Evolutionary conservation across 2,797 vertebrate genomes (phyloP), one percentile per base, ranked within the genome.

Genomic region (Caiman crocodilus): DNA sequence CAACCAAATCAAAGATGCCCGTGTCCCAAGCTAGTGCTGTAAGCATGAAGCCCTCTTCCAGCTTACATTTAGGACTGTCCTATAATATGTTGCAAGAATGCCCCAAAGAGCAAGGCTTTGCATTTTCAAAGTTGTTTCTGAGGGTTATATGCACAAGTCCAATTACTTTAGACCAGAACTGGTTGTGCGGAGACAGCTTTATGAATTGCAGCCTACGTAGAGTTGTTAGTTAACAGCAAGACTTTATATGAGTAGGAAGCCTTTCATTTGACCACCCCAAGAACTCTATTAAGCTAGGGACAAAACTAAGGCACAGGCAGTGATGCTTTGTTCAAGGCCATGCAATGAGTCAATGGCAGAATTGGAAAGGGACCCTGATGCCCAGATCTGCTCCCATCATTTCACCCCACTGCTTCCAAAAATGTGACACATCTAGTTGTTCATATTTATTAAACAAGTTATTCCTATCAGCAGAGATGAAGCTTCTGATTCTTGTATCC

Each of bases 401-500:
- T 57, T 61, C 56, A 65, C 17, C 50, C 15, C 7, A 50, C 32
- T 50, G 30, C 50, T 94, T 89, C 30, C 64, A 89, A 93, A 82
- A 89, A 82, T 1, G 42, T 67, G 12, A 74, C 90, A 90, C 59
- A 95, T 95, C 64, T 90, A 87, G 60, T 91, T 79, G 6, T 96
- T 95, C 92, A 67, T 91, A 93, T 85, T 67, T 95, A 82, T 90
- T n/a, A 67, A 81, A 61, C 26, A 90, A 91, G 64, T 23, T 94
- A 91, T 94, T 84, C 88, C 94, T 81, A 86, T 63, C n/a, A 93
- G 89, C 26, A 91, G 88, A 93, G 88, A 89, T 69, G 94, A 86
- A 93, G 93, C 89, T 93, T 79, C 76, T 79, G 64, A 79, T 79
- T 97, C 80, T 94, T 91, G 90, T 92, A 96, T 97, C 96, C 94